phyloP scores from a whole-genome alignment of 1,140 invertebrate species.

The Myzus persicae region DNA sequence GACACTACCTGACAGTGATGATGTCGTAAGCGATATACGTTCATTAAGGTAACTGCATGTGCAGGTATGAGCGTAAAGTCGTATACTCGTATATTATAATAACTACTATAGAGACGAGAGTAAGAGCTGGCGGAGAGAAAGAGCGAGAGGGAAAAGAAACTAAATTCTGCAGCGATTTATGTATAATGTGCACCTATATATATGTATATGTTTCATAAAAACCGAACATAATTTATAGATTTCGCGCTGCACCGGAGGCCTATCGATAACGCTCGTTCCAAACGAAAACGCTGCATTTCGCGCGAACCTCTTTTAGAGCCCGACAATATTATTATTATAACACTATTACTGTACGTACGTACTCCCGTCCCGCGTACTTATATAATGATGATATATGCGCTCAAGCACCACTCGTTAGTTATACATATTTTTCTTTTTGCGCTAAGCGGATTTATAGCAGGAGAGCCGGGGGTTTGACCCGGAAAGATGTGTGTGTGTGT shows the following conservation, averaged over 20 bases:
- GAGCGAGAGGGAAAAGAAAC: not conserved
- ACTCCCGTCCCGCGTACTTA: not conserved
- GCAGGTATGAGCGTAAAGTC: too few species aligned
- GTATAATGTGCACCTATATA: not conserved
- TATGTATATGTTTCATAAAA: not conserved
- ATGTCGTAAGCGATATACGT: not conserved
- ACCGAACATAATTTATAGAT: constrained; percentile 20
- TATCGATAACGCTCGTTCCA: not conserved
- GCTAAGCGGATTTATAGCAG: not conserved
- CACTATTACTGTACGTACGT: not conserved
- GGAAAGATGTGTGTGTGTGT: not conserved
- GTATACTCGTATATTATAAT: not conserved
- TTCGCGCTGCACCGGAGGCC: not conserved
- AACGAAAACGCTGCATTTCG: not conserved
- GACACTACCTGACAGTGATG: not conserved
- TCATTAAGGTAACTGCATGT: not conserved
- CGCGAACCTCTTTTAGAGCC: not conserved
- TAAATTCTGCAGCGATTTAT: not conserved
- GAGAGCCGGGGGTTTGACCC: not conserved
- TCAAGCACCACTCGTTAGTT: not conserved
- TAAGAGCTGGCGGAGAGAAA: not conserved
- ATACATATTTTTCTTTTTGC: constrained; percentile 27
- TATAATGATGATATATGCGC: not conserved
- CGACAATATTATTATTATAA: constrained; percentile 11
- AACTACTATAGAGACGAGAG: not conserved